phyloP scores from a whole-genome alignment of 1,140 invertebrate species.

The Littorina saxatilis region DNA sequence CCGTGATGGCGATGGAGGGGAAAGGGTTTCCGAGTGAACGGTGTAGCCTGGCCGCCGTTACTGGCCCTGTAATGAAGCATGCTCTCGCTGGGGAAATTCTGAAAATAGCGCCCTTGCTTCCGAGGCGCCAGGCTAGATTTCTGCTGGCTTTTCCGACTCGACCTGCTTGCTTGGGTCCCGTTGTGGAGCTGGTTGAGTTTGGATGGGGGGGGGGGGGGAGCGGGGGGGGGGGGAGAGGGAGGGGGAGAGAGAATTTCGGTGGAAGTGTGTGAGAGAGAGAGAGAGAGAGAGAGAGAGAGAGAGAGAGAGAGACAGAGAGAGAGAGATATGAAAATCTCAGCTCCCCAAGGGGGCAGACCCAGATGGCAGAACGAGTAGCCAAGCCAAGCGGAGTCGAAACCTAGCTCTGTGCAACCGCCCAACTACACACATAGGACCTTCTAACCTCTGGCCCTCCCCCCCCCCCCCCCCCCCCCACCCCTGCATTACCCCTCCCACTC shows the following conservation, averaged over 20 bases:
- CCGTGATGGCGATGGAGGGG: background rate
- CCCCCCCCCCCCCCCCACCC: background rate
- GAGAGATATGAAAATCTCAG: constrained; percentile 13
- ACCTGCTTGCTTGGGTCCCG: no score
- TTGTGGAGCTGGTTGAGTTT: background rate
- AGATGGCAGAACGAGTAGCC: constrained; percentile 28
- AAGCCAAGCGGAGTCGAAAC: background rate
- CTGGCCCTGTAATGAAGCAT: constrained; percentile 56
- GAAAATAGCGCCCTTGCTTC: constrained; percentile 39
- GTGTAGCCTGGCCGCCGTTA: constrained; percentile 15
- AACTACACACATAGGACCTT: constrained; percentile 8
- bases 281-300: constrained; percentile 1
- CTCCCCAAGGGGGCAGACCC: background rate
- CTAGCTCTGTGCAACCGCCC: background rate
- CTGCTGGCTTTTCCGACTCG: no score
- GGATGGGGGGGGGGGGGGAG: background rate
- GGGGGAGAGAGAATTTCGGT: background rate
- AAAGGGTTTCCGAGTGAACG: background rate
- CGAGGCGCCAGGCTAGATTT: constrained; percentile 17
- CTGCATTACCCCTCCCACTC: background rate
- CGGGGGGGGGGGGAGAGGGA: constrained; percentile 3
- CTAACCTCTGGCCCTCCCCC: constrained; percentile 17
- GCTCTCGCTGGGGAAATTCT: constrained; percentile 51
- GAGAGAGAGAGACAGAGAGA: constrained; percentile 3
- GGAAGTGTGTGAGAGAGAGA: no score